Percentiles rank a stretch among this genome's conserved stretches.
These are phyloP conservation scores for Venusia cambrica DNA, from an alignment of 2,888 invertebrate species.

Conservation along the genomic window DNA sequence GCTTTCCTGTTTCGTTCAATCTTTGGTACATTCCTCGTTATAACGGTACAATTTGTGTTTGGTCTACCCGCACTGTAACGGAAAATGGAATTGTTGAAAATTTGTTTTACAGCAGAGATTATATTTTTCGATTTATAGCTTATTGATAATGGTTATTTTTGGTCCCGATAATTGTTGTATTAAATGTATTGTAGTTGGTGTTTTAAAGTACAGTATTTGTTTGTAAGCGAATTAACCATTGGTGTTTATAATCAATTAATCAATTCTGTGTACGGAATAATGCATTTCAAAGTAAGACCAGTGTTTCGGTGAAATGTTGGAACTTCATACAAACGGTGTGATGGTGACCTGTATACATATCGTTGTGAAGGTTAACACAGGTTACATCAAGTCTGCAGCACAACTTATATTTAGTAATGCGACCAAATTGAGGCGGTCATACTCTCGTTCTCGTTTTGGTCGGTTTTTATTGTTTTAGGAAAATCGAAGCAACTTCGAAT, in stretches of 20 bases:
- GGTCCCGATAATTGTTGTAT: slow-evolving; percentile 60
- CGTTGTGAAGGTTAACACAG: slow-evolving; percentile 36
- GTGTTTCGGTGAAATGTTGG: slow-evolving; percentile 6
- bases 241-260: slow-evolving; percentile 41
- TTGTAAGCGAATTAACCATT: slow-evolving; percentile 45
- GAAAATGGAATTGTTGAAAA: slow-evolving; percentile 70
- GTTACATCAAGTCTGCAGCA: slow-evolving; percentile 60
- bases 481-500: neutral
- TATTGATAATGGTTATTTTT: slow-evolving; percentile 40
- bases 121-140: slow-evolving; percentile 76
- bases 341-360: slow-evolving; percentile 55
- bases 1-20: slow-evolving; percentile 46
- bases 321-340: slow-evolving; percentile 24
- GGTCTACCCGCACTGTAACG: slow-evolving; percentile 27
- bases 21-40: slow-evolving; percentile 63
- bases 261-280: slow-evolving; percentile 18
- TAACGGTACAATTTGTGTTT: slow-evolving; percentile 47
- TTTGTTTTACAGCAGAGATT: slow-evolving; percentile 68
- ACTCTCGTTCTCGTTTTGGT: slow-evolving; percentile 39
- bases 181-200: slow-evolving; percentile 47
- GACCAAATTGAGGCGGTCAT: slow-evolving; percentile 40
- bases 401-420: slow-evolving; percentile 49
- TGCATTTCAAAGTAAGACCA: slow-evolving; percentile 14
- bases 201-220: slow-evolving; percentile 63
- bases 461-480: slow-evolving; percentile 25